Evolutionary conservation across 2,797 vertebrate species (phyloP).

Genomic region (Xiphorhynchus erythropygius): DNA sequence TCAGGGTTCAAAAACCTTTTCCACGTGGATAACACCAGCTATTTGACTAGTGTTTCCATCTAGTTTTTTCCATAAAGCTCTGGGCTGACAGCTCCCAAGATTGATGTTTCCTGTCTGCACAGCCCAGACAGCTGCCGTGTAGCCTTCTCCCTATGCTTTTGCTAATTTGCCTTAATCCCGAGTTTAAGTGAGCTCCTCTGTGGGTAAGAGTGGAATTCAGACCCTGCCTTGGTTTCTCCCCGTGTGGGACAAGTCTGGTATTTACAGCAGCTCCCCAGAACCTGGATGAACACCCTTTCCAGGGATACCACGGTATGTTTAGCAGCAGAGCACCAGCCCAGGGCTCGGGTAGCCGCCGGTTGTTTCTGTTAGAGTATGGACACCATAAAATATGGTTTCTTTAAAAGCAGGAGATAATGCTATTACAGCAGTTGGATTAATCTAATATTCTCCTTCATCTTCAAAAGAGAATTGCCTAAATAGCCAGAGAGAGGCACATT

Average conservation of each 20-base stretch:
- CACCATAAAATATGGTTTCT: not conserved
- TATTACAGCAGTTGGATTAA: slow-evolving; percentile 50
- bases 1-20: not conserved
- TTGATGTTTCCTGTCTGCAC: not conserved
- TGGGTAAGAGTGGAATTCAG: not conserved
- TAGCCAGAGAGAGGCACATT: slow-evolving; percentile 33
- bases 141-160: not conserved
- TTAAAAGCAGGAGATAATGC: slow-evolving; percentile 43
- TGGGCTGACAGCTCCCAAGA: not conserved
- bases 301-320: not conserved
- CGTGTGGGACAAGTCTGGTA: not conserved
- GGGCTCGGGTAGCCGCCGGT: not conserved
- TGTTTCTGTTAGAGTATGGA: not conserved
- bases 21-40: not conserved
- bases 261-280: not conserved
- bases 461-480: slow-evolving; percentile 54
- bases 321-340: not conserved
- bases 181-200: not conserved
- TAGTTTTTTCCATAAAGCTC: not conserved
- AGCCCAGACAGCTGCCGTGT: not conserved
- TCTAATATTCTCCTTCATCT: slow-evolving; percentile 58
- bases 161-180: not conserved
- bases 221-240: not conserved
- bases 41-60: not conserved
- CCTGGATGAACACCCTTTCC: not conserved